Conservation (phyloP, 2,797 vertebrate species). For the Geranospiza caerulescens region DNA sequence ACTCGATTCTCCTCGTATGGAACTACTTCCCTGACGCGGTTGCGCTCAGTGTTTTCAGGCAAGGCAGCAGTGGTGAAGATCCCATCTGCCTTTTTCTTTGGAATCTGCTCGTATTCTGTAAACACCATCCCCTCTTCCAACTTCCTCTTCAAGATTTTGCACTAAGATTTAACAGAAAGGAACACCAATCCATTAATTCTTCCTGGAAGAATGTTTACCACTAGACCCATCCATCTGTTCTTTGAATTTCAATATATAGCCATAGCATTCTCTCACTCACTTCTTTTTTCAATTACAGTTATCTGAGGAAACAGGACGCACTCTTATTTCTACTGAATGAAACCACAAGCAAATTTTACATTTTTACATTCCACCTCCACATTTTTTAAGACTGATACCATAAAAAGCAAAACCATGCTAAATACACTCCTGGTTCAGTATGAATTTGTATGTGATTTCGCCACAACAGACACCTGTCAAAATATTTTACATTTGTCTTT, state of each 20-base stretch:
- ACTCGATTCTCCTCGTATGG: conserved; percentile 95
- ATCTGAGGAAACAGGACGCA: neutral
- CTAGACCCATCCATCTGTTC: neutral
- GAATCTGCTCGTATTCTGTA: conserved; percentile 93
- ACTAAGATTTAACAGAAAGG: conserved; percentile 75
- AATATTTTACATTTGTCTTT: neutral
- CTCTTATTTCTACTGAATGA: neutral
- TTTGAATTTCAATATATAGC: neutral
- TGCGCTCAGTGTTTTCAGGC: conserved; percentile 90
- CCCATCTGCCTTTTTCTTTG: conserved; percentile 87
- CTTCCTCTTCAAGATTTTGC: conserved; percentile 88
- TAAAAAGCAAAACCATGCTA: neutral
- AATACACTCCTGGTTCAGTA: neutral
- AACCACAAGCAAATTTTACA: neutral
- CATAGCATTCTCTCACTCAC: neutral
- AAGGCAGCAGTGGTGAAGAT: conserved; percentile 84
- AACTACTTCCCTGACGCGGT: conserved; percentile 90
- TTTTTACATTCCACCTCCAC: neutral
- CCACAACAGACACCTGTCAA: neutral
- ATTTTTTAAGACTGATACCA: neutral
- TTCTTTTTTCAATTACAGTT: neutral
- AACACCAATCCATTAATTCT: neutral
- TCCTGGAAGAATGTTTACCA: neutral
- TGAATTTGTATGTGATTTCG: neutral
- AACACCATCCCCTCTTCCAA: conserved; percentile 93